phyloP scores from a whole-genome alignment of 2,888 invertebrate genomes.

The Ectemnius cavifrons region DNA sequence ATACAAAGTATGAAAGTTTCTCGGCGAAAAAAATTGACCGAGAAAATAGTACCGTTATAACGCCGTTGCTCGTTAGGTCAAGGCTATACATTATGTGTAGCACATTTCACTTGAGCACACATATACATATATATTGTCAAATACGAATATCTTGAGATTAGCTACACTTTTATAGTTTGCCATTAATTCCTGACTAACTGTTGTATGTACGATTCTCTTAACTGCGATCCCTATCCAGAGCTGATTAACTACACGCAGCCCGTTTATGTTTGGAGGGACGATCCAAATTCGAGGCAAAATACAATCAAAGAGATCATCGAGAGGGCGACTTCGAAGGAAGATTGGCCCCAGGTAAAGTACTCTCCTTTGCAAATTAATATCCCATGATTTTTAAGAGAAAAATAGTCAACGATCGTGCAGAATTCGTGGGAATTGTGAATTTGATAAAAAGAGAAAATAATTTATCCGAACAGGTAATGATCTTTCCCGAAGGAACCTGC shows the following conservation, averaged over 20 bases:
- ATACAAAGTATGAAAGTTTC: not conserved
- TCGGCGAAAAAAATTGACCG: not conserved
- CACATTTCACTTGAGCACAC: no score
- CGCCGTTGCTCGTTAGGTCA: no score
- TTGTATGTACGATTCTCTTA: not conserved
- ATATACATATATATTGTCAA: no score
- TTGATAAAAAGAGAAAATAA: not conserved
- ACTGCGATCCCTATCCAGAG: constrained; percentile 79
- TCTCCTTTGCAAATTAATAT: no score
- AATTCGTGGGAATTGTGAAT: not conserved
- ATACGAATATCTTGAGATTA: no score
- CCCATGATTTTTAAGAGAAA: no score
- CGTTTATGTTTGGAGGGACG: constrained; percentile 95
- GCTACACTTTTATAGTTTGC: no score
- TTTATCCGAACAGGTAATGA: constrained; percentile 83
- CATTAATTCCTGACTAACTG: no score
- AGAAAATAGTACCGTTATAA: constrained; percentile 8
- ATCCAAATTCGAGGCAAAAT: constrained; percentile 93
- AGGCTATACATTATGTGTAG: no score
- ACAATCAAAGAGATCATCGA: constrained; percentile 93
- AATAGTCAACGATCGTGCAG: no score
- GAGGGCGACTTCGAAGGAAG: constrained; percentile 88
- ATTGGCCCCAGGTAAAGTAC: constrained; percentile 90
- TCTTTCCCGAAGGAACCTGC: constrained; percentile 98
- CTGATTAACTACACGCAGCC: constrained; percentile 96